phyloP scores from a whole-genome alignment of 2,888 invertebrate species.

The Epirrita christyi region DNA sequence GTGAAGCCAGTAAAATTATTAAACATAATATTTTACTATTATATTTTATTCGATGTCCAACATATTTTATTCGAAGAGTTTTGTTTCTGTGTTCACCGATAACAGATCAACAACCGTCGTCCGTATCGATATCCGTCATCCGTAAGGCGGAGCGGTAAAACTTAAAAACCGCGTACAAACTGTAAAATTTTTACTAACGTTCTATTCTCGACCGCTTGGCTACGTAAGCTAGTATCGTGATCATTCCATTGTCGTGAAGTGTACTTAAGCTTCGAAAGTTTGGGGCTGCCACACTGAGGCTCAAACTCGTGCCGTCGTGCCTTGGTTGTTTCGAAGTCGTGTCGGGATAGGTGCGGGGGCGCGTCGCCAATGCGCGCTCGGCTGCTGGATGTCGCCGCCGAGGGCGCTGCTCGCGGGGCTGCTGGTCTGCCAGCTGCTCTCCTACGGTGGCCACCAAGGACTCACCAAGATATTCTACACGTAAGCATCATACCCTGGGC shows the following conservation, averaged over 20 bases:
- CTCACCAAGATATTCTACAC: conserved; percentile 83
- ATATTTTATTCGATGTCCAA: not conserved
- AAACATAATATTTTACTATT: not conserved
- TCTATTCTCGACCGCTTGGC: too few species aligned
- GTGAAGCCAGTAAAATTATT: too few species aligned
- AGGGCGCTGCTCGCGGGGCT: conserved; percentile 80
- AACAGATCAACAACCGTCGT: not conserved
- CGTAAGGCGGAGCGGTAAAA: too few species aligned
- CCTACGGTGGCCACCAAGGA: conserved; percentile 82
- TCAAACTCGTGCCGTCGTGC: conserved; percentile 27
- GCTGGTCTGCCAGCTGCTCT: conserved; percentile 77
- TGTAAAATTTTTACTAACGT: too few species aligned
- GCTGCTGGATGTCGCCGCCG: conserved; percentile 80
- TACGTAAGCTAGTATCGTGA: too few species aligned
- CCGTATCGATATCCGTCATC: too few species aligned
- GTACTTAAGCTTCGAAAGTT: not conserved
- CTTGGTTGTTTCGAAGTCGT: conserved; percentile 44
- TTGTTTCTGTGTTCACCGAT: not conserved
- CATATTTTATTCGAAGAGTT: not conserved
- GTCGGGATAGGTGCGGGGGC: conserved; percentile 70
- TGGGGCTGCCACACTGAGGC: not conserved
- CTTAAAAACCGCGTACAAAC: too few species aligned
- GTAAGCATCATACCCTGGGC: conserved; percentile 54
- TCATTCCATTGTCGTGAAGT: too few species aligned
- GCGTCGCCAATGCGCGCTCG: conserved; percentile 80